Base-by-base conservation (phyloP, 2,797 vertebrate species). In the Lindbergichthys nudifrons region DNA sequence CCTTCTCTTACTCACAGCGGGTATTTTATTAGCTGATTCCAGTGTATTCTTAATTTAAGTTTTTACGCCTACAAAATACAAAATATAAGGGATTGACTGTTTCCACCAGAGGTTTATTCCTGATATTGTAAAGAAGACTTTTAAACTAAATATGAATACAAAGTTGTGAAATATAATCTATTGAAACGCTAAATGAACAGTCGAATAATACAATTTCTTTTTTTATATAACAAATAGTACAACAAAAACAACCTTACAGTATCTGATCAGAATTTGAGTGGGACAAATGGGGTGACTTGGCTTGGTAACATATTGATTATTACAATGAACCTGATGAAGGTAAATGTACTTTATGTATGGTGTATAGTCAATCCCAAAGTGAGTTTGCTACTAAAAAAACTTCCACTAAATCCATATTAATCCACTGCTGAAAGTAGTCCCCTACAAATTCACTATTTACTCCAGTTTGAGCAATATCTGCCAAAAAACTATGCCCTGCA, bases 21-120 rank as follows among this genome's bases (percentile, higher is more conserved):
- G 50, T 39, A 43, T 74, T 74, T 66, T 43, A 46, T 42, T 8
- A 61, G 11, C 2, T 41, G 16, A 57, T 52, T 59, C 30, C 16
- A 48, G 0, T 42, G 21, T 8, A 14, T 11, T 19, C 11, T 15
- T 1, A 2, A 13, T 56, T 39, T 46, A 21, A 43, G 15, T 50
- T 53, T 47, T 58, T 30, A 23, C 3, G 5, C 2, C 39, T 62
- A 30, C 3, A 23, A 41, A 43, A 8, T 59, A 53, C 4, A 19
- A 51, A 62, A 19, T 43, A 63, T n/a, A 14, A 52, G 9, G 30
- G 19, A 47, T 15, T 53, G 30, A 50, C 3, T 18, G 21, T 45
- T 57, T 23, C 3, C 11, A 5, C 9, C 13, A 39, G 43, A 2
- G 10, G 0, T 15, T 4, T 18, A 21, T 18, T 32, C 14, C 21